These are phyloP conservation scores for Danaus plexippus DNA, from an alignment of 1,140 invertebrate genomes.

Conservation along the genomic window DNA sequence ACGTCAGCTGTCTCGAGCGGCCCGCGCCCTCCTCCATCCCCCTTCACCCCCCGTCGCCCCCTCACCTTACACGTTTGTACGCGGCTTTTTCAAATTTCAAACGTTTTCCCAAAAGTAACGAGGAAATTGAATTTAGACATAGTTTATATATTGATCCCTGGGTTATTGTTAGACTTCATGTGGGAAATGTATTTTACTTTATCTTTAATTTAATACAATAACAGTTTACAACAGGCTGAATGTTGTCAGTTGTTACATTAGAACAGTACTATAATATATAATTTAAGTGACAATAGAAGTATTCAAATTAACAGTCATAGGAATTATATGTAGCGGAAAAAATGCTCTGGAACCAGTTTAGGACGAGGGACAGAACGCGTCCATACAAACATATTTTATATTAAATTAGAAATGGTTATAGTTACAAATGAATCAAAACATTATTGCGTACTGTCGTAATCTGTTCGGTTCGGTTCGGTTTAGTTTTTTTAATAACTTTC, in stretches of 20 bases:
- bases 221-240: conserved; percentile 4
- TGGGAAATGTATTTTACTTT: too few relatives aligned
- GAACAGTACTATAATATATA: neutral
- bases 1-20: conserved; percentile 26
- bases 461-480: too few relatives aligned
- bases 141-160: neutral
- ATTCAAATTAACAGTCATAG: too few relatives aligned
- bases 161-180: too few relatives aligned
- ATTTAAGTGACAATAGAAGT: neutral
- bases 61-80: neutral
- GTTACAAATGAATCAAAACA: too few relatives aligned
- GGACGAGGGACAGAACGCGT: neutral
- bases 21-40: neutral
- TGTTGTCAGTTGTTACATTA: neutral
- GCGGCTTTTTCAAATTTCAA: conserved; percentile 25
- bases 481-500: neutral
- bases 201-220: conserved; percentile 2
- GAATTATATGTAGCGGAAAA: conserved; percentile 4
- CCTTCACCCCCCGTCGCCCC: too few relatives aligned
- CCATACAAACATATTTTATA: too few relatives aligned
- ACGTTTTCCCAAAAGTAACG: conserved; percentile 17
- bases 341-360: conserved; percentile 7
- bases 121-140: conserved; percentile 11
- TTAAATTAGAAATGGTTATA: too few relatives aligned
- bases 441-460: too few relatives aligned